Base-by-base conservation (phyloP, 2,113 vertebrate species). In the Romanogobio albipinnatus region DNA sequence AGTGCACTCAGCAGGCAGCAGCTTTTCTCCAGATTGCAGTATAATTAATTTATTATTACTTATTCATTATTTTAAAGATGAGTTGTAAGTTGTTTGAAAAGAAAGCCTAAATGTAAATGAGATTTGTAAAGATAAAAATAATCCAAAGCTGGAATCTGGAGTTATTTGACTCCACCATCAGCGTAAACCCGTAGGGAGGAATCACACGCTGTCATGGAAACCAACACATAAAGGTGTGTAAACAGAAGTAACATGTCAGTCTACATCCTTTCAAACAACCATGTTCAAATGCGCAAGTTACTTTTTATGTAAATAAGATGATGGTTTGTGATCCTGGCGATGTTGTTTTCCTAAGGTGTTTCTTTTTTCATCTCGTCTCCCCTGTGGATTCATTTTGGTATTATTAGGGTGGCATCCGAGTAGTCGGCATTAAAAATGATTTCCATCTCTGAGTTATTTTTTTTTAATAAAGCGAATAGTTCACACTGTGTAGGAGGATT, bases 91-190 rank as follows among this genome's bases (percentile, higher is more conserved):
- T 0, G 22, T 78, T 43, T 78, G 36, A 26, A 33, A 66, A 33
- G 17, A 68, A 78, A 22, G 78, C 45, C 51, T 66, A 49, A 3
- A 81, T 81, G 24, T 49, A 47, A 80, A 64, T 88, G 76, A 83
- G 70, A 81, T 17, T 61, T 81, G 53, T 83, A 56, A 68, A 39
- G 80, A 33, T 33, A 7, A 7, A 7, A 39, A 85, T n/a, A 83
- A 73, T 59, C 49, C 81, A 64, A 49, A 17, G 64, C 45, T 86
- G 76, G 77, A 89, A 75, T 81, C 68, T 19, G 9, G 15, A 87
- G 84, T 86, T 75, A 78, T 83, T 87, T 29, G 43, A 76, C 74
- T 74, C 71, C 58, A 11, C 56, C 84, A 78, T 85, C 49, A 82
- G 75, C 56, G 29, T 66, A 19, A 79, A 62, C 45, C 47, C 53